Evolutionary conservation across 2,113 vertebrate species (phyloP).

Genomic region (Gadus chalcogrammus): DNA sequence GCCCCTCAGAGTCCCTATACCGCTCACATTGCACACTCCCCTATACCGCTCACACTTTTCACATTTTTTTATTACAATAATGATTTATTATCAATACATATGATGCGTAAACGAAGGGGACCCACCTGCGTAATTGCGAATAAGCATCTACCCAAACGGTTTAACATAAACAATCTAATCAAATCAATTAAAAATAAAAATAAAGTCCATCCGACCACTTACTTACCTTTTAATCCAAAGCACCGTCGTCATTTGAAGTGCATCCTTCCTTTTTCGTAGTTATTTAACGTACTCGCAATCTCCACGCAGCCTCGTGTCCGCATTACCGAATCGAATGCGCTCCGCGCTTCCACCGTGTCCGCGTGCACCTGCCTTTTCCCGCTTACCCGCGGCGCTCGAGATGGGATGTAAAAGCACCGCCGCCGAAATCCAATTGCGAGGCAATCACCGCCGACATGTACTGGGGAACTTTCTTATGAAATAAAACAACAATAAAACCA

Average conservation of each 20-base stretch:
- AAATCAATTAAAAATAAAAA: background rate
- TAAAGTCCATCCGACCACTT: background rate
- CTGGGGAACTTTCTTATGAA: too few relatives aligned
- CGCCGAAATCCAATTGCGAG: background rate
- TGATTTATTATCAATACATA: too few relatives aligned
- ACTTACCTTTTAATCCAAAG: slow-evolving; percentile 48
- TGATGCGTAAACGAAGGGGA: too few relatives aligned
- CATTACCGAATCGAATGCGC: slow-evolving; percentile 29
- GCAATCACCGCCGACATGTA: slow-evolving; percentile 5
- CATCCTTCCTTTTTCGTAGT: slow-evolving; percentile 25
- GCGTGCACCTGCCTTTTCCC: slow-evolving; percentile 53
- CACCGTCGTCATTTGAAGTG: slow-evolving; percentile 30
- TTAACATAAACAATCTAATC: background rate
- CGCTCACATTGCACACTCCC: too few relatives aligned
- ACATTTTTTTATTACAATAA: too few relatives aligned
- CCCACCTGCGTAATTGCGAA: too few relatives aligned
- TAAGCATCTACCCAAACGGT: too few relatives aligned
- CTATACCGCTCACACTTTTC: too few relatives aligned
- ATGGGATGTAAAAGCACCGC: background rate
- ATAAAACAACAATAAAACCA: too few relatives aligned
- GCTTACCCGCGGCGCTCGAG: slow-evolving; percentile 38
- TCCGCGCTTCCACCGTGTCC: background rate
- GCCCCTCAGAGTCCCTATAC: too few relatives aligned
- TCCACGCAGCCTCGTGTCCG: slow-evolving; percentile 19
- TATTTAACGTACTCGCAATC: slow-evolving; percentile 2